Conservation (phyloP, 2,888 invertebrate species). For the Sesia apiformis region DNA sequence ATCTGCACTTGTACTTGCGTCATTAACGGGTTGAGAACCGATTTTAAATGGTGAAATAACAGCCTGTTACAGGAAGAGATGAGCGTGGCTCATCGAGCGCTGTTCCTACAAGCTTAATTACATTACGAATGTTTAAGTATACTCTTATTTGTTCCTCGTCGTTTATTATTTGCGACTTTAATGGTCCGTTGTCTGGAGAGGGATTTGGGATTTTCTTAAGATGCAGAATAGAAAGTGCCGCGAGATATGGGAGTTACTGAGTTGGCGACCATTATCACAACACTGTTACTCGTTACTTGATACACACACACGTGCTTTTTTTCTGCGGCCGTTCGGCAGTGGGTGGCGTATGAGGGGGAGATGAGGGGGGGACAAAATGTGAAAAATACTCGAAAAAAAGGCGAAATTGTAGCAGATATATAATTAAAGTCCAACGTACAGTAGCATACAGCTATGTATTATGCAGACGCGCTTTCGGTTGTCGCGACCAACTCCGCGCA, state of each 20-base stretch:
- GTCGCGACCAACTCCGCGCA: constrained; percentile 40
- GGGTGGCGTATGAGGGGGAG: constrained; percentile 35
- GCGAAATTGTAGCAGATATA: constrained; percentile 75
- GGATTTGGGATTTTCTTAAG: neutral
- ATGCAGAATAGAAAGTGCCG: neutral
- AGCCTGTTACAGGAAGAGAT: constrained; percentile 73
- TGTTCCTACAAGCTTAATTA: constrained; percentile 63
- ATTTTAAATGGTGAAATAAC: constrained; percentile 74
- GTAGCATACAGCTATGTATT: constrained; percentile 66
- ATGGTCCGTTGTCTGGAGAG: constrained; percentile 9
- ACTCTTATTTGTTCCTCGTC: constrained; percentile 14
- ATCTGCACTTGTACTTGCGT: constrained; percentile 75
- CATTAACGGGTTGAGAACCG: constrained; percentile 74
- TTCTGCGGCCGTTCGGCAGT: constrained; percentile 58
- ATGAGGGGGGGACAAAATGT: constrained; percentile 62
- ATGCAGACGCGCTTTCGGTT: constrained; percentile 59
- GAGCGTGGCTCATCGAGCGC: constrained; percentile 64
- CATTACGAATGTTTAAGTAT: constrained; percentile 43
- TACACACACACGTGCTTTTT: constrained; percentile 55
- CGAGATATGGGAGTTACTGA: neutral
- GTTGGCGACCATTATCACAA: constrained; percentile 14
- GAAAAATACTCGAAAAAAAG: constrained; percentile 76
- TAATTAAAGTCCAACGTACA: constrained; percentile 72
- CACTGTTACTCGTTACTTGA: constrained; percentile 17
- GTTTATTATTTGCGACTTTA: constrained; percentile 14